Percentiles rank a stretch among this genome's conserved stretches.
These are phyloP conservation scores for Bicyclus anynana DNA, from an alignment of 1,140 invertebrate genomes.

Conservation along the genomic window DNA sequence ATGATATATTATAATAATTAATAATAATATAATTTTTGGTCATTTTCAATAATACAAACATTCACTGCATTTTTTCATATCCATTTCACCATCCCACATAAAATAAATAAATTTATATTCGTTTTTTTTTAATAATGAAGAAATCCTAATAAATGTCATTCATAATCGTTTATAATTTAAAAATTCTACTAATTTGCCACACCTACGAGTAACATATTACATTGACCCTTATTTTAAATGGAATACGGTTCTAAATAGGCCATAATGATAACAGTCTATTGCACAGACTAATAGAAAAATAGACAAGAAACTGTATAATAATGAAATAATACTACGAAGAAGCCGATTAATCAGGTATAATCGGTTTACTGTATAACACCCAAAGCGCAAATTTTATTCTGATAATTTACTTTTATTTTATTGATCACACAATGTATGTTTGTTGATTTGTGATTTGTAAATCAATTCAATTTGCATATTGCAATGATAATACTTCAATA, in stretches of 20 bases:
- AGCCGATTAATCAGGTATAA: too few relatives aligned
- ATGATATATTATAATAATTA: neutral
- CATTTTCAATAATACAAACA: constrained; percentile 16
- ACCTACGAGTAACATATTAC: constrained; percentile 1
- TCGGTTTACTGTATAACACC: too few relatives aligned
- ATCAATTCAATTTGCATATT: too few relatives aligned
- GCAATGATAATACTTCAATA: too few relatives aligned
- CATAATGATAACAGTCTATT: neutral
- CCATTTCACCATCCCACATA: neutral
- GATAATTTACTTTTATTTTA: too few relatives aligned
- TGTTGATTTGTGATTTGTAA: too few relatives aligned
- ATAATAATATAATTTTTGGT: constrained; percentile 17
- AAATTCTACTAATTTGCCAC: constrained; percentile 6
- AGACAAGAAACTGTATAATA: neutral
- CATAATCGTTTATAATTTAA: constrained; percentile 1
- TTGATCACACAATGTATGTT: too few relatives aligned
- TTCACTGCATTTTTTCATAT: neutral
- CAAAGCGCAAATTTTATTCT: too few relatives aligned
- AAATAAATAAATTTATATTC: neutral
- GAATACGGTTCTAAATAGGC: constrained; percentile 20
- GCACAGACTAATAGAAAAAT: neutral
- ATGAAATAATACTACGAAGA: too few relatives aligned
- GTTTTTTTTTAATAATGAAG: neutral
- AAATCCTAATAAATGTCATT: neutral
- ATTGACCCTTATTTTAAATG: constrained; percentile 11